Percentiles rank a stretch among this genome's conserved stretches.
These are phyloP conservation scores for Dromas ardeola DNA, from an alignment of 2,113 vertebrate genomes.

Conservation along the genomic window DNA sequence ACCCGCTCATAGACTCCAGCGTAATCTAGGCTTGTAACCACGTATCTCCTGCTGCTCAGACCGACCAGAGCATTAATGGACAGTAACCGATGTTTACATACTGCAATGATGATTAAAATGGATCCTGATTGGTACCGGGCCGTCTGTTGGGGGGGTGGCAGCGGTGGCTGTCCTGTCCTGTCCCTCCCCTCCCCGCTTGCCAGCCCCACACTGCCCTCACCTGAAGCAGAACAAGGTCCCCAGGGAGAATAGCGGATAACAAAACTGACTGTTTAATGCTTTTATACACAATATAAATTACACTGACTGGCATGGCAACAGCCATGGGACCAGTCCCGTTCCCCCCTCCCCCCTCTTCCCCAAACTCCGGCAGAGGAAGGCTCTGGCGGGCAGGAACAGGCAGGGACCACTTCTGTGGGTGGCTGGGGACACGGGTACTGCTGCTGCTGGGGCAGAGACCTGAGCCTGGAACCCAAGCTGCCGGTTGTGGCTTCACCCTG, in stretches of 20 bases:
- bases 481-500: accelerated
- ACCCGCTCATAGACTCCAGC: constrained; percentile 62
- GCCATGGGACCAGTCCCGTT: constrained; percentile 46
- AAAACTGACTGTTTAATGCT: constrained; percentile 69
- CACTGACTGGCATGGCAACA: constrained; percentile 39
- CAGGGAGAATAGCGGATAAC: constrained; percentile 35
- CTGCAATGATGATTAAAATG: constrained; percentile 57
- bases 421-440: not conserved
- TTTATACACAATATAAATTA: constrained; percentile 77
- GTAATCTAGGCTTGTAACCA: constrained; percentile 59
- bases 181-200: not conserved
- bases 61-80: constrained; percentile 29
- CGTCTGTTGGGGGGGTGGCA: not conserved
- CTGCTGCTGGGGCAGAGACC: not conserved
- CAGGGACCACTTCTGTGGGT: not conserved
- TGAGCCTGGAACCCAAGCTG: not conserved
- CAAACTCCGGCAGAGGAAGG: not conserved
- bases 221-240: not conserved
- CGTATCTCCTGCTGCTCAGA: constrained; percentile 40
- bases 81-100: constrained; percentile 65
- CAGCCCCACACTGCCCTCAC: accelerated
- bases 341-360: not conserved
- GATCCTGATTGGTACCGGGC: constrained; percentile 44
- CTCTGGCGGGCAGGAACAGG: not conserved
- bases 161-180: no score